phyloP scores from a whole-genome alignment of 1,140 invertebrate genomes.

The Drosophila quadrilineata region DNA sequence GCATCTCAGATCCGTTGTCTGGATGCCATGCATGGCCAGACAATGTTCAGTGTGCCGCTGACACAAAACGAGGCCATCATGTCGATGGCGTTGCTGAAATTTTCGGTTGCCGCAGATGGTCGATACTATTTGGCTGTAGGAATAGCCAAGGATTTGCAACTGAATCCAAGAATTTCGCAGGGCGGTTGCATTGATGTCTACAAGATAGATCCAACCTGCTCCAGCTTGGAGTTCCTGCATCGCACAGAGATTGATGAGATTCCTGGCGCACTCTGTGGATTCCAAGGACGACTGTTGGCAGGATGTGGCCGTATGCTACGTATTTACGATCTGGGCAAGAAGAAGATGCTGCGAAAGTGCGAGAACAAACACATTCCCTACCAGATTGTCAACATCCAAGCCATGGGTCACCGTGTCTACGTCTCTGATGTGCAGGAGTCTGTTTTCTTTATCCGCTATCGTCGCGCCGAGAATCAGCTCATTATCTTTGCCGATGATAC shows the following conservation, averaged over 20 bases:
- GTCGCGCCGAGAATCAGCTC: conserved; percentile 97
- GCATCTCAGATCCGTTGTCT: conserved; percentile 96
- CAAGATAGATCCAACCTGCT: conserved; percentile 86
- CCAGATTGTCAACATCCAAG: conserved; percentile 95
- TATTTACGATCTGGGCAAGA: conserved; percentile 98
- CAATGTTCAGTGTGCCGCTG: conserved; percentile 90
- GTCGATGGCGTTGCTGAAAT: conserved; percentile 87
- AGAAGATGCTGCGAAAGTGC: conserved; percentile 98
- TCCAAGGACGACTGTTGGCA: conserved; percentile 95
- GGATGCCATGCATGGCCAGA: conserved; percentile 92
- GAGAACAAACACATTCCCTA: conserved; percentile 99
- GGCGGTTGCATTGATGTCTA: conserved; percentile 68
- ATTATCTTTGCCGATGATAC: conserved; percentile 99
- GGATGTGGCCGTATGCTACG: conserved; percentile 95
- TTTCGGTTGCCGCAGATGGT: conserved; percentile 68
- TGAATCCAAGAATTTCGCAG: conserved; percentile 86
- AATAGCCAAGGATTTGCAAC: conserved; percentile 93
- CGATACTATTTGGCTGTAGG: conserved; percentile 85
- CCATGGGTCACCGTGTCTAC: conserved; percentile 95
- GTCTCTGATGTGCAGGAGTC: conserved; percentile 99
- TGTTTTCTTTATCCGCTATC: conserved; percentile 97
- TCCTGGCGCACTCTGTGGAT: conserved; percentile 92
- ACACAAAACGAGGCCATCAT: conserved; percentile 98
- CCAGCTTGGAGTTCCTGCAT: conserved; percentile 94
- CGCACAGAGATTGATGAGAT: conserved; percentile 97